Percentiles rank a stretch among this genome's conserved stretches.
These are phyloP conservation scores for Steatocranus sp. DNA, from an alignment of 2,797 vertebrate species.

Conservation along the genomic window DNA sequence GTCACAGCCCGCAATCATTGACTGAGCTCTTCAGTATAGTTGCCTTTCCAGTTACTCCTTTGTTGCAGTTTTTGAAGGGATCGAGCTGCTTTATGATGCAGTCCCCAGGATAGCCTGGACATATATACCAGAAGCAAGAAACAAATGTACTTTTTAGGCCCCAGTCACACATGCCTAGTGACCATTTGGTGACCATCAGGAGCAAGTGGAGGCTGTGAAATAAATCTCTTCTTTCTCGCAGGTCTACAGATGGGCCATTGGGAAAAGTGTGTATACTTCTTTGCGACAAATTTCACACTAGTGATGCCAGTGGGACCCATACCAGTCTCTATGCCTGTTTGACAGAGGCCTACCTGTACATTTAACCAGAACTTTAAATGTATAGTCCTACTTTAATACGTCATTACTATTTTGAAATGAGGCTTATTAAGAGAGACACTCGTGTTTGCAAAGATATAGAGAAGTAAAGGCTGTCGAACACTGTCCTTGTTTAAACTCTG, in stretches of 20 bases:
- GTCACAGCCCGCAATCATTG: accelerated
- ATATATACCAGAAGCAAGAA: not conserved
- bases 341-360: not conserved
- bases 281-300: not conserved
- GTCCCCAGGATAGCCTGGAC: accelerated
- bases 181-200: not conserved
- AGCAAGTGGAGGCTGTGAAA: not conserved
- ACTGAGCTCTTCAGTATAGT: not conserved
- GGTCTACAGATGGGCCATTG: not conserved
- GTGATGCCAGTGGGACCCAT: not conserved
- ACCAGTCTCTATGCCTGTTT: not conserved
- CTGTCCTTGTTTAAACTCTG: not conserved
- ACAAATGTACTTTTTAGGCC: not conserved
- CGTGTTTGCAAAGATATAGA: not conserved
- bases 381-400: accelerated
- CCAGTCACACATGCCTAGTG: not conserved
- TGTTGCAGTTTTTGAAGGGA: not conserved
- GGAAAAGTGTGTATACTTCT: not conserved
- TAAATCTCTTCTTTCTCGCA: not conserved
- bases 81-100: not conserved
- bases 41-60: not conserved
- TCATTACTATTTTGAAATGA: not conserved
- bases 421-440: not conserved
- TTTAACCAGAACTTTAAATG: not conserved
- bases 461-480: not conserved